phyloP scores from a whole-genome alignment of 2,888 invertebrate genomes.

The Chrysomela aeneicollis region DNA sequence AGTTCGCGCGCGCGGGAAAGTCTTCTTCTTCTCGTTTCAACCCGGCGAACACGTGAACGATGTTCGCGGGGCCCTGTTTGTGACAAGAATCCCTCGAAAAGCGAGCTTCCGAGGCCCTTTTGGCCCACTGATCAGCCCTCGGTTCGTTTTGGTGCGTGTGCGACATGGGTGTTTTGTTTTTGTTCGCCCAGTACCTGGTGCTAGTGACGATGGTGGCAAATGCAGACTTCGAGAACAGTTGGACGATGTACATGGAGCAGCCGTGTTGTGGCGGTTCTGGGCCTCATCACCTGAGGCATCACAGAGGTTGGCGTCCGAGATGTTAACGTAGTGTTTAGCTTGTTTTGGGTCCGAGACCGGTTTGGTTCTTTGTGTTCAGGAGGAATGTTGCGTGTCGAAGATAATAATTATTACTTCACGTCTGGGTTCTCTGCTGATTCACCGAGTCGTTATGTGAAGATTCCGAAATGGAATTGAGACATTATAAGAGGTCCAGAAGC shows the following conservation, averaged over 20 bases:
- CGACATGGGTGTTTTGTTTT: slow-evolving; percentile 44
- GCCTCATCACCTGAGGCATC: slow-evolving; percentile 70
- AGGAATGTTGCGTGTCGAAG: not conserved
- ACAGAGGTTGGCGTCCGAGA: slow-evolving; percentile 63
- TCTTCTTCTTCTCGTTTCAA: not conserved
- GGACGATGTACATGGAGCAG: slow-evolving; percentile 72
- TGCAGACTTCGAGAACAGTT: slow-evolving; percentile 69
- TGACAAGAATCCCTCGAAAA: too few species aligned
- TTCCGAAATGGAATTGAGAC: not conserved
- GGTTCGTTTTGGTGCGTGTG: not conserved
- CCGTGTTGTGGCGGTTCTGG: slow-evolving; percentile 69
- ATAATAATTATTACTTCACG: too few species aligned
- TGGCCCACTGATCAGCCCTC: not conserved
- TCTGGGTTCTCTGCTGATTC: too few species aligned
- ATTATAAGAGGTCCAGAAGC: not conserved
- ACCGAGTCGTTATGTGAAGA: not conserved
- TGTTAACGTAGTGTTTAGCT: too few species aligned
- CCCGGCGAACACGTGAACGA: slow-evolving; percentile 46
- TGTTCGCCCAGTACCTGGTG: slow-evolving; percentile 44
- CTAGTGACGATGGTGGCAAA: slow-evolving; percentile 48
- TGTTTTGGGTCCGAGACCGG: not conserved
- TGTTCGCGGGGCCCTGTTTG: too few species aligned
- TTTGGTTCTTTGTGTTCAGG: not conserved
- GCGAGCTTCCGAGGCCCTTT: too few species aligned
- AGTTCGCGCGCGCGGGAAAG: slow-evolving; percentile 19